phyloP scores from a whole-genome alignment of 2,888 invertebrate genomes.

The Aphelenchoides bicaudatus region DNA sequence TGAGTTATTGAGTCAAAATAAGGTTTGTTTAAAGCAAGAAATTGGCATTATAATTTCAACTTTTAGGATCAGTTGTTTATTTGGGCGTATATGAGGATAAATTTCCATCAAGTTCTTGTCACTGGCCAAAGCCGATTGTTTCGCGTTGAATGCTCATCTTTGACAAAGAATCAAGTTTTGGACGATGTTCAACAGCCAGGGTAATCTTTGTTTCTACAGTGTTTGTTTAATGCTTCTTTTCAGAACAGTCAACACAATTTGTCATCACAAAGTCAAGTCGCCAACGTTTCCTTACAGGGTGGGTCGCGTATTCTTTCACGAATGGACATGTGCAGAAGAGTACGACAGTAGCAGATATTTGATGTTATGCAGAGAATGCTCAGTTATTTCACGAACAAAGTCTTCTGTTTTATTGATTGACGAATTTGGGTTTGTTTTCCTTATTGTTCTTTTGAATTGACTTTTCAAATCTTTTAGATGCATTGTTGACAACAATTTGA shows the following conservation, averaged over 20 bases:
- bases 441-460: neutral
- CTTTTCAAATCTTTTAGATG: neutral
- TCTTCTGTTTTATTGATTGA: slow-evolving; percentile 21
- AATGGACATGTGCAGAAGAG: slow-evolving; percentile 20
- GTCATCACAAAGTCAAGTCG: slow-evolving; percentile 21
- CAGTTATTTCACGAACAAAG: slow-evolving; percentile 17
- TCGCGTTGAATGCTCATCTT: slow-evolving; percentile 6
- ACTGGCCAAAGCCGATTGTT: slow-evolving; percentile 14
- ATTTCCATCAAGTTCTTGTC: slow-evolving; percentile 22
- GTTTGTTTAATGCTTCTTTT: neutral
- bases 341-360: slow-evolving; percentile 15
- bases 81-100: slow-evolving; percentile 20
- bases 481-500: slow-evolving; percentile 4
- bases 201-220: neutral
- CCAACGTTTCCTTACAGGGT: slow-evolving; percentile 10
- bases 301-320: slow-evolving; percentile 20
- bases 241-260: slow-evolving; percentile 20
- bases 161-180: slow-evolving; percentile 9
- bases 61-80: neutral
- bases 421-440: slow-evolving; percentile 21
- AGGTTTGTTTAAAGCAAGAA: slow-evolving; percentile 8
- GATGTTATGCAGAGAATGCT: slow-evolving; percentile 14
- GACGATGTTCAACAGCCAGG: too few relatives aligned
- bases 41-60: neutral
- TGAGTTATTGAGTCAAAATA: slow-evolving; percentile 8